Percentiles rank a stretch among this genome's conserved stretches.
These are phyloP conservation scores for Calameuta idolon DNA, from an alignment of 2,888 invertebrate species.

Conservation along the genomic window DNA sequence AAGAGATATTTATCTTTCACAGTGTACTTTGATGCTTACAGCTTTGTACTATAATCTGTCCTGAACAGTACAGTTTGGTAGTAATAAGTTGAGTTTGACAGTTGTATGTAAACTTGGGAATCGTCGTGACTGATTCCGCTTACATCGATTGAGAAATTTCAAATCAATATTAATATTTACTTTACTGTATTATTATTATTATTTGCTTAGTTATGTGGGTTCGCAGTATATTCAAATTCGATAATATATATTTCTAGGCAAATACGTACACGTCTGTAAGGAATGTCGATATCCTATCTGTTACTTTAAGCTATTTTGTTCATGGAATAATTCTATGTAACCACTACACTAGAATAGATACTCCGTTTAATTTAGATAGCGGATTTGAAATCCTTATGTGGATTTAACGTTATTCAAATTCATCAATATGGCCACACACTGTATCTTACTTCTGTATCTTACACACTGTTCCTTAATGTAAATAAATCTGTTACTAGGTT, in stretches of 20 bases:
- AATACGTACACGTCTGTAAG: neutral
- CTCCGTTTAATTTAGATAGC: too few relatives aligned
- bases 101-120: neutral
- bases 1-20: neutral
- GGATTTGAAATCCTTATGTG: neutral
- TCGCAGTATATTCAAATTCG: neutral
- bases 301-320: neutral
- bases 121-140: neutral
- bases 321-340: too few relatives aligned
- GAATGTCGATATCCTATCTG: neutral
- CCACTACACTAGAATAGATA: too few relatives aligned
- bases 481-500: too few relatives aligned
- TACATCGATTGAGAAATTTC: neutral
- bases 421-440: neutral
- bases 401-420: neutral
- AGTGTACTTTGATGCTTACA: neutral
- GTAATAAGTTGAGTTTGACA: neutral
- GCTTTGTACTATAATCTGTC: neutral
- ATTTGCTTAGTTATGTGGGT: neutral
- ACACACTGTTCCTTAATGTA: too few relatives aligned
- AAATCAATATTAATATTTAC: neutral
- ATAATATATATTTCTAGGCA: neutral
- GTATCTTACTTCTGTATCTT: too few relatives aligned
- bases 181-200: neutral
- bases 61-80: neutral